Percentiles rank a stretch among this genome's conserved stretches.
These are phyloP conservation scores for Denticeps clupeoides DNA, from an alignment of 2,797 vertebrate genomes.

Conservation along the genomic window DNA sequence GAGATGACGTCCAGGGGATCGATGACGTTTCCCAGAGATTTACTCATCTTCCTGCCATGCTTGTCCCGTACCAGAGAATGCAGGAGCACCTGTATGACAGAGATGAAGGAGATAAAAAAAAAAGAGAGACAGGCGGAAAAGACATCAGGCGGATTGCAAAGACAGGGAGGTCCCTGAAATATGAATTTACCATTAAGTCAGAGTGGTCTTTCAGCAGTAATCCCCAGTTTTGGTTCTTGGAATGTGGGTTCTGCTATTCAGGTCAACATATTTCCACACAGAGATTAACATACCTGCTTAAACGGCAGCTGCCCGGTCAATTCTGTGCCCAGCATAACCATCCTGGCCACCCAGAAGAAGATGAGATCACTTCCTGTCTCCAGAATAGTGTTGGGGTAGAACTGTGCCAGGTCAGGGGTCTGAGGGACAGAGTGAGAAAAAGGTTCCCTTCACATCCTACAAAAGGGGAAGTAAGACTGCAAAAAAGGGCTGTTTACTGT, in stretches of 20 bases:
- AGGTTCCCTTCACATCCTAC: too few species aligned
- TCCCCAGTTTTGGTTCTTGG: too few species aligned
- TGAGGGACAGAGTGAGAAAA: constrained; percentile 29
- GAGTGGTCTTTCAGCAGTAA: too few species aligned
- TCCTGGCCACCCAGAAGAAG: constrained; percentile 87
- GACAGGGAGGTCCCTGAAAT: too few species aligned
- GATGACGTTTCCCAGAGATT: constrained; percentile 85
- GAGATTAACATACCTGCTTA: constrained; percentile 52
- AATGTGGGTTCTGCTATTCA: too few species aligned
- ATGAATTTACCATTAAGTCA: too few species aligned
- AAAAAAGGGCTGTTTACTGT: not conserved
- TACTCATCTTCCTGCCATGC: constrained; percentile 88
- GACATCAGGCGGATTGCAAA: too few species aligned
- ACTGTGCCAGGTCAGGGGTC: constrained; percentile 63
- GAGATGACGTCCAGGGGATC: constrained; percentile 75
- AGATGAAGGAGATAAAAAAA: not conserved
- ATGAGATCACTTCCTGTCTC: constrained; percentile 85
- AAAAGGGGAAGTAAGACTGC: not conserved
- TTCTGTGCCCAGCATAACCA: constrained; percentile 83
- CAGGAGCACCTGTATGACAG: constrained; percentile 66
- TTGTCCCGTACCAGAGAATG: constrained; percentile 80
- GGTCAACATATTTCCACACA: not conserved
- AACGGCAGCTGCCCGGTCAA: constrained; percentile 77
- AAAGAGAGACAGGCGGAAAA: too few species aligned
- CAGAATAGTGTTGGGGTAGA: constrained; percentile 75